Evolutionary conservation across 2,113 vertebrate genomes (phyloP).

Genomic region (Mohoua ochrocephala): DNA sequence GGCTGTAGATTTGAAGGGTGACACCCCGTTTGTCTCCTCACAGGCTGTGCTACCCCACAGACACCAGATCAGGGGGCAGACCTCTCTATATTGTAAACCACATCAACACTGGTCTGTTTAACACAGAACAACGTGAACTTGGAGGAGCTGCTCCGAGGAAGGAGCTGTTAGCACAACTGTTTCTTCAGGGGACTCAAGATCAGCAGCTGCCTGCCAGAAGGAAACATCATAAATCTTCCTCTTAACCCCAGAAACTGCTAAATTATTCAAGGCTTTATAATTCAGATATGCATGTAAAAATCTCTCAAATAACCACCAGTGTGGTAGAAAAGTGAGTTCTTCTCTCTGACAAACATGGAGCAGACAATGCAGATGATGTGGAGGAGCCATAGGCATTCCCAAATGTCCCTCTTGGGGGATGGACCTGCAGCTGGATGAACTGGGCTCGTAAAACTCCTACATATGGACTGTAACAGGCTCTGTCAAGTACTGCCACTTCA

Average conservation of each 20-base stretch:
- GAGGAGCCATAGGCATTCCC: not conserved
- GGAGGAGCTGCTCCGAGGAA: not conserved
- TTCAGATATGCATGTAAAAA: not conserved
- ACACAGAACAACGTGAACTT: not conserved
- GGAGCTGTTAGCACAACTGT: not conserved
- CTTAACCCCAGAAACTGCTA: constrained; percentile 41
- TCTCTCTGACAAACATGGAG: not conserved
- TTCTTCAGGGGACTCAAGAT: constrained; percentile 22
- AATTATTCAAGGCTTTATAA: constrained; percentile 51
- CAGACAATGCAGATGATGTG: not conserved
- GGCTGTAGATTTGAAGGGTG: not conserved
- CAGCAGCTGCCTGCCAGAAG: constrained; percentile 6
- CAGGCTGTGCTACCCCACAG: not conserved
- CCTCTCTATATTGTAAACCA: not conserved
- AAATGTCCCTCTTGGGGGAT: not conserved
- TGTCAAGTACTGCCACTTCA: not conserved
- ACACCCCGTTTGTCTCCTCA: not conserved
- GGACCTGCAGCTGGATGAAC: not conserved
- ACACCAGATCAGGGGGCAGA: not conserved
- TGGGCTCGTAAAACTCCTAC: fast-evolving
- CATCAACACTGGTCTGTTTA: not conserved
- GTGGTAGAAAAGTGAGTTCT: not conserved
- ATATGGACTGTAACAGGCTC: not conserved
- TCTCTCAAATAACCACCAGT: not conserved
- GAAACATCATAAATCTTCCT: constrained; percentile 52